Evolutionary conservation across 2,113 vertebrate species (phyloP).

Genomic region (Bujurquina vittata): DNA sequence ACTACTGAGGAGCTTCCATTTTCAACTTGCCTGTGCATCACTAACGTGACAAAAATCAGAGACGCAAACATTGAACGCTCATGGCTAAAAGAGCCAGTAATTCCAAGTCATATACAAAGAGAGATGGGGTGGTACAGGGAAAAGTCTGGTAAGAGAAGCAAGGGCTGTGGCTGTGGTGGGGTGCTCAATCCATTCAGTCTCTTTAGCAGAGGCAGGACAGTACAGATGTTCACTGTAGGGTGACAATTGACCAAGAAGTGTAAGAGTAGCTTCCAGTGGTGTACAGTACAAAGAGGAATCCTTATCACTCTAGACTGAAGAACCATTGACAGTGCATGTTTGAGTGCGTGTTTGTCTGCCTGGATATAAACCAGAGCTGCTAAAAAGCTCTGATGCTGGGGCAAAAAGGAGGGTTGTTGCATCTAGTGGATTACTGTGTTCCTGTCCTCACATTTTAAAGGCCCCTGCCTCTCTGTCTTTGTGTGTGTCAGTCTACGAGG

Average conservation of each 20-base stretch:
- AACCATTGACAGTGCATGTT: conserved; percentile 64
- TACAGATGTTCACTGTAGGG: conserved; percentile 62
- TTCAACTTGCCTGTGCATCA: conserved; percentile 56
- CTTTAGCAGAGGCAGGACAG: conserved; percentile 57
- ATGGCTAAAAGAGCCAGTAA: conserved; percentile 74
- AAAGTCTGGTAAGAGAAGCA: conserved; percentile 43
- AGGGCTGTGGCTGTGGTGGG: conserved; percentile 25
- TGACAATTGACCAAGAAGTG: conserved; percentile 45
- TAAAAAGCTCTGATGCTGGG: conserved; percentile 68
- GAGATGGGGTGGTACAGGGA: conserved; percentile 42
- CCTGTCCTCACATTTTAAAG: conserved; percentile 63
- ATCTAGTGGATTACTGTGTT: conserved; percentile 64
- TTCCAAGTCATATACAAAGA: conserved; percentile 78
- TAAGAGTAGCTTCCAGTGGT: conserved; percentile 60
- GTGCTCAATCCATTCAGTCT: conserved; percentile 63
- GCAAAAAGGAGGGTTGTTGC: conserved; percentile 50
- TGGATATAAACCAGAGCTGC: conserved; percentile 54
- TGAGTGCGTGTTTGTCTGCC: conserved; percentile 57
- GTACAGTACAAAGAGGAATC: conserved; percentile 68
- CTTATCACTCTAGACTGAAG: conserved; percentile 52
- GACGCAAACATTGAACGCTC: conserved; percentile 47
- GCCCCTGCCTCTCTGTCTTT: conserved; percentile 59
- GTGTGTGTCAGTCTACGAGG: conserved; percentile 71
- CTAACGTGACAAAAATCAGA: conserved; percentile 59
- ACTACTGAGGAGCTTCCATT: conserved; percentile 37